Evolutionary conservation across 2,888 invertebrate species (phyloP).

Genomic region (Fragum fragum): DNA sequence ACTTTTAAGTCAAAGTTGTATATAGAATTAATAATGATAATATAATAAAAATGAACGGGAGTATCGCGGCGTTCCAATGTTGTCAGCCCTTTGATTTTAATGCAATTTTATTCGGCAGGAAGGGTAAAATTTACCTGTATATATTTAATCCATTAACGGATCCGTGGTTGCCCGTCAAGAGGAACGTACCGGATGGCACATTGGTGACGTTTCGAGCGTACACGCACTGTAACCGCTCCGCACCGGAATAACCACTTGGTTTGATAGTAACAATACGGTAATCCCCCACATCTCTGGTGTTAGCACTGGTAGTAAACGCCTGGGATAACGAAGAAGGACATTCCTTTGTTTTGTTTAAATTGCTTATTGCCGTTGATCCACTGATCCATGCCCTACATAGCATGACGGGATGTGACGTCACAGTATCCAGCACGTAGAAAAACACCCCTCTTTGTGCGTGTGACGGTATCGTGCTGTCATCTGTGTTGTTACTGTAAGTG

Average conservation of each 20-base stretch:
- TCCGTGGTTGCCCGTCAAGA: conserved; percentile 34
- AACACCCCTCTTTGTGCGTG: conserved; percentile 40
- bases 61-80: no score
- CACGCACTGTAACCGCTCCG: conserved; percentile 37
- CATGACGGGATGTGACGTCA: conserved; percentile 43
- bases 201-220: conserved; percentile 15
- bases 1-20: no score
- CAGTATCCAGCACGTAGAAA: conserved; percentile 32
- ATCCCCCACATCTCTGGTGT: not conserved
- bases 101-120: not conserved
- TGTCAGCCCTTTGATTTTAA: no score
- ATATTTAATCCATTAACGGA: conserved; percentile 56
- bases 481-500: conserved; percentile 29
- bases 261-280: not conserved
- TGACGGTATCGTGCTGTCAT: conserved; percentile 8
- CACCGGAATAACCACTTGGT: not conserved
- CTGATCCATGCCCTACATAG: conserved; percentile 35
- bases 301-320: not conserved
- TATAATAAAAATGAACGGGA: no score
- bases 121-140: conserved; percentile 45
- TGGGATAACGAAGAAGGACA: conserved; percentile 40
- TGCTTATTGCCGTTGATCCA: not conserved
- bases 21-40: no score
- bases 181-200: conserved; percentile 24
- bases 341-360: conserved; percentile 2